Base-by-base conservation (phyloP, 2,797 vertebrate species). In the Enteromius treurensis region DNA sequence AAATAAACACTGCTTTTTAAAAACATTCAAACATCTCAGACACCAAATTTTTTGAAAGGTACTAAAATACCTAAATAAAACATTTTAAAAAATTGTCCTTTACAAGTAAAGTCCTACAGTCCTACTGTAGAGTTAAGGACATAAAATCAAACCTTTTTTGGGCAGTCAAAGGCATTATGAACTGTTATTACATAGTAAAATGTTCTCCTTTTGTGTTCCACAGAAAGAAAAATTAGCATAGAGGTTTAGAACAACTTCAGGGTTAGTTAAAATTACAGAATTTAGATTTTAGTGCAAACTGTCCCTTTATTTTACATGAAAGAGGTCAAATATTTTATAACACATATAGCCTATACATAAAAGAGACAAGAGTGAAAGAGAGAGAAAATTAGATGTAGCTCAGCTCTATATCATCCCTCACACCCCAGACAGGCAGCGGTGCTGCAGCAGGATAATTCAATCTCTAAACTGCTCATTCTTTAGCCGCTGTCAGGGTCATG, bases 391-490 rank as follows among this genome's bases (percentile, higher is more conserved):
- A 67, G 69, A 75, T 82, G 70, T 68, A 67, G 74, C 45, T 58
- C 37, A 60, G 67, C 47, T 80, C 74, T 85, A 86, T 74, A 79
- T 85, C 64, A 86, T 84, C 62, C 64, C 79, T 78, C 77, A 80
- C 82, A 80, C 75, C 75, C 60, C 23, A 73, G 77, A 84, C 53
- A 74, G 79, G 70, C 84, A 79, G 53, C 42, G 40, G 29, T 26
- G 88, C 91, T 85, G 82, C 89, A 90, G 89, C 89, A 91, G 90
- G 92, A 93, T 94, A 93, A 94, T 94, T 92, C 90, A 94, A 93
- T 94, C 92, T 88, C 81, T 86, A 83, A 81, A 32, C 71, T 71
- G 89, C 92, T 89, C 90, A 90, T 91, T 94, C 90, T 91, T 88
- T 92, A 89, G 89, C 90, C 86, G 90, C 91, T 93, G 93, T 94